These are phyloP conservation scores for Prorops nasuta DNA, from an alignment of 1,140 invertebrate species.

Conservation along the genomic window DNA sequence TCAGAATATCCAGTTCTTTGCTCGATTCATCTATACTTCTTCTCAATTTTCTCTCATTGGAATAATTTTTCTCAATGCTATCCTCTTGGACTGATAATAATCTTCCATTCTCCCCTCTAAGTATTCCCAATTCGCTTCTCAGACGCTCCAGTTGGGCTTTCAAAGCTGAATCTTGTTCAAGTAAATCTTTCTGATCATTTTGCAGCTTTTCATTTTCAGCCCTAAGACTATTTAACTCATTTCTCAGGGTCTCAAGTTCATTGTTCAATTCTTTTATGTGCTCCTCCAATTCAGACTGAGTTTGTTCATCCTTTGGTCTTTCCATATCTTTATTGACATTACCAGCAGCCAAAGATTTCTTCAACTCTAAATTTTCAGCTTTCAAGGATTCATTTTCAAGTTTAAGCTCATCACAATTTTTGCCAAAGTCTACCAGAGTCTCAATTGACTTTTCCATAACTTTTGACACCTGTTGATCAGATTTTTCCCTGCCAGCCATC, in stretches of 20 bases:
- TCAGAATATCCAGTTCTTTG: neutral
- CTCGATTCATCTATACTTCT: neutral
- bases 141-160: slow-evolving; percentile 2
- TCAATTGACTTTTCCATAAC: slow-evolving; percentile 37
- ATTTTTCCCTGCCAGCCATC: slow-evolving; percentile 34
- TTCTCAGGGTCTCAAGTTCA: neutral
- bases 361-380: slow-evolving; percentile 10
- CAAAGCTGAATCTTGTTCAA: neutral
- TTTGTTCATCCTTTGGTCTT: too few relatives aligned
- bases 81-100: neutral
- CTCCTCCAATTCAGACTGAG: too few relatives aligned
- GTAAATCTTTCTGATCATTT: neutral
- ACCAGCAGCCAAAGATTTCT: slow-evolving; percentile 10
- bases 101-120: slow-evolving; percentile 10
- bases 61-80: neutral
- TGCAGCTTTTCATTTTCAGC: slow-evolving; percentile 13
- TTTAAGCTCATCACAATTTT: slow-evolving; percentile 31
- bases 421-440: slow-evolving; percentile 31
- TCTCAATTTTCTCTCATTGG: slow-evolving; percentile 4
- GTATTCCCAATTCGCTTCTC: neutral
- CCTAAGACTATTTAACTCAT: slow-evolving; percentile 8
- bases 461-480: slow-evolving; percentile 30
- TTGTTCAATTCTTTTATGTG: neutral
- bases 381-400: slow-evolving; percentile 30
- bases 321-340: neutral